Base-by-base conservation (phyloP, 2,797 vertebrate genomes). In the Eutrigla gurnardus region DNA sequence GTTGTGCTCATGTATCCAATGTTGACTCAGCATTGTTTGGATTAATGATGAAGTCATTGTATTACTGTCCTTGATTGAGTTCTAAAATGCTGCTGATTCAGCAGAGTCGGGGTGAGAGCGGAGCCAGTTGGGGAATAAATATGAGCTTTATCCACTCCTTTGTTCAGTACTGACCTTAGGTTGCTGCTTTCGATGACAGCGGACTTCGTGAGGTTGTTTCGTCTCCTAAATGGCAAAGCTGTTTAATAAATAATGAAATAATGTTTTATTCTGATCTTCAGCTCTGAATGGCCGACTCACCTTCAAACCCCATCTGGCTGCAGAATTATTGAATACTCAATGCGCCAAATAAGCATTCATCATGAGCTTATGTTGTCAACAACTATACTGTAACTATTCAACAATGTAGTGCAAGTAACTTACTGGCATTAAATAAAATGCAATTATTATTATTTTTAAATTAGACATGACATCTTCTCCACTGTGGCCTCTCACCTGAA, bases 51-150 rank as follows among this genome's bases (percentile, higher is more conserved):
- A 85, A 61, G 73, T 46, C 80, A 68, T 25, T 78, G 75, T 67
- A 86, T 85, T 73, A 50, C 70, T 88, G 83, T 78, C 81, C 81
- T 88, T 89, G 79, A 88, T 89, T 86, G 75, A 84, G 82, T 79
- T 77, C 15, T 70, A 6, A 72, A 83, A 81, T 70, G 65, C 65
- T 85, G 86, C 89, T 91, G 88, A 89, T 65, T 64, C 77, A 80
- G 85, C 89, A 79, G 65, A 86, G 74, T 85, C 64, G 64, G 80
- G 65, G 42, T 64, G 37, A 58, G 59, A 69, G 68, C 5, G 1
- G 35, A 68, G 68, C 76, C 76, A 75, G 35, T 25, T 33, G 81
- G 83, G 83, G 85, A 82, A 50, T 68, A 85, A 70, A 35, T 50
- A 7, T 54, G 49, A 53, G 67, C 61, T 77, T 32, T 68, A 39